Conservation (phyloP, 1,140 invertebrate genomes). For the Atta cephalotes region DNA sequence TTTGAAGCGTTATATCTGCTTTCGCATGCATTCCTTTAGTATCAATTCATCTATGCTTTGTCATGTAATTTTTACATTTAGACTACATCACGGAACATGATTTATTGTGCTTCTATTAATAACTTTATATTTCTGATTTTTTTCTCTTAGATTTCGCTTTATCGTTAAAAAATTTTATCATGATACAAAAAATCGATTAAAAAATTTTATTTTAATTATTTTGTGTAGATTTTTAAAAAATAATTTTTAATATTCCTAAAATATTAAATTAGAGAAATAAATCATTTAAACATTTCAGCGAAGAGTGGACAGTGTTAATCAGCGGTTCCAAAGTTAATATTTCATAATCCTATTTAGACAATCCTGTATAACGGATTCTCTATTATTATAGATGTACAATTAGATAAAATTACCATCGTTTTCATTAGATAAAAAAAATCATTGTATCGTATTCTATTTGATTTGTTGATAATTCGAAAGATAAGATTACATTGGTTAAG, state of each 20-base stretch:
- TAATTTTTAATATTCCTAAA: neutral
- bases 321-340: neutral
- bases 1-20: slow-evolving; percentile 21
- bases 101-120: neutral
- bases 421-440: no score
- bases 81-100: neutral
- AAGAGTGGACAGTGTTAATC: neutral
- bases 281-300: slow-evolving; percentile 4
- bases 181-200: neutral
- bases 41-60: slow-evolving; percentile 1
- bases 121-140: slow-evolving; percentile 6
- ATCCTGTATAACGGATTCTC: neutral
- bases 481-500: neutral
- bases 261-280: neutral
- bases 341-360: neutral
- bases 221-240: neutral
- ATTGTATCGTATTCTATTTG: neutral
- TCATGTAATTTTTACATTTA: slow-evolving; percentile 24
- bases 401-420: neutral
- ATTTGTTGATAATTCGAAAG: slow-evolving; percentile 10
- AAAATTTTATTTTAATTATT: slow-evolving; percentile 6
- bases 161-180: neutral
- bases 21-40: slow-evolving; percentile 27
- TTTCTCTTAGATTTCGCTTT: neutral
- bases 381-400: neutral